These are phyloP conservation scores for Nettapus auritus DNA, from an alignment of 2,113 vertebrate genomes.

Conservation along the genomic window DNA sequence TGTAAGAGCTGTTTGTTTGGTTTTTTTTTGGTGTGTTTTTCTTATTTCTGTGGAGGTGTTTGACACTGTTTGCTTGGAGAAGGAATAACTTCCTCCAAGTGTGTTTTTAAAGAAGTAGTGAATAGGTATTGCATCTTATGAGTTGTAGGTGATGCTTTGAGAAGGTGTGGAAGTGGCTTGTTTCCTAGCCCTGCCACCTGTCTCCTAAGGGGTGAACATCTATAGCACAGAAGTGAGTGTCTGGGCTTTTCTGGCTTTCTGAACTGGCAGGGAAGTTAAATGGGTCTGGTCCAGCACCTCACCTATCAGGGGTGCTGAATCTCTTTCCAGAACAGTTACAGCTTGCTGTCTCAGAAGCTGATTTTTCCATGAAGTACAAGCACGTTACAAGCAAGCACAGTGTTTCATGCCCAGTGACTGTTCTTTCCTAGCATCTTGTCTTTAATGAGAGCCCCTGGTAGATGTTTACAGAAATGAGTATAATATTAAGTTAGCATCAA, in stretches of 20 bases:
- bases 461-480: not conserved
- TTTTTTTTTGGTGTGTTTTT: no score
- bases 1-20: no score
- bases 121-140: not conserved
- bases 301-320: not conserved
- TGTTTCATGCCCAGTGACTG: not conserved
- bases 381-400: not conserved
- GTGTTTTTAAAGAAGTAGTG: not conserved
- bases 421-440: not conserved
- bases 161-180: not conserved
- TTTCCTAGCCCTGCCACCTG: not conserved
- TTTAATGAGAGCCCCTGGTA: not conserved
- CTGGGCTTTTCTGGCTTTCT: not conserved
- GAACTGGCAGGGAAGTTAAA: not conserved
- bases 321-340: not conserved
- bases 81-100: no score
- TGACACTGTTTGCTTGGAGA: no score
- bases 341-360: not conserved
- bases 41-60: no score
- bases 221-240: not conserved
- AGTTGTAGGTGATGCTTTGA: not conserved
- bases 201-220: not conserved
- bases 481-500: not conserved
- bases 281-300: not conserved
- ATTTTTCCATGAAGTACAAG: not conserved